Conservation (phyloP, 2,113 vertebrate genomes). For the Taurulus bubalis region DNA sequence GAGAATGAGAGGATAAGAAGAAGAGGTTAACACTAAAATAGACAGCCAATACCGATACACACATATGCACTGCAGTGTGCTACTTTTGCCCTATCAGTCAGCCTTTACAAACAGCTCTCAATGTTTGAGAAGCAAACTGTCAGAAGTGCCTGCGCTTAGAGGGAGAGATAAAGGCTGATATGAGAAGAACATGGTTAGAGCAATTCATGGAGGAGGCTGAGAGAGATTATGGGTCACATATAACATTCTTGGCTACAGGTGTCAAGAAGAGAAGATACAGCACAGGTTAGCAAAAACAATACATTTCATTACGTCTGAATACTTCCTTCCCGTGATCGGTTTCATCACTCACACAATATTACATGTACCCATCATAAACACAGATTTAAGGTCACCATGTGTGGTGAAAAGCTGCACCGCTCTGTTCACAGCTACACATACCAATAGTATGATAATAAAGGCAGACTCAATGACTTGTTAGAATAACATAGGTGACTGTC, state of each 20-base stretch:
- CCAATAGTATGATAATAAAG: background rate
- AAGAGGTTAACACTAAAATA: conserved; percentile 55
- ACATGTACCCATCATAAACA: background rate
- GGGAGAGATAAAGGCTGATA: conserved; percentile 5
- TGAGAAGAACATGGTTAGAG: background rate
- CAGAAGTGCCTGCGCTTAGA: background rate
- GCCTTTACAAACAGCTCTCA: conserved; percentile 32
- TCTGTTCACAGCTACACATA: no score
- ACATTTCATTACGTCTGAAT: background rate
- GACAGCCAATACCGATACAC: conserved; percentile 19
- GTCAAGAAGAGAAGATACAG: background rate
- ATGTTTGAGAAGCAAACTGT: conserved; percentile 20
- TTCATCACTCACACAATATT: background rate
- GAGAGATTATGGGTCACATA: conserved; percentile 4
- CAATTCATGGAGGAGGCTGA: background rate
- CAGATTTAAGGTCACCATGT: background rate
- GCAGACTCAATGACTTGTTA: background rate
- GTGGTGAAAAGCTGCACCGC: no score
- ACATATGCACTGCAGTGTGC: background rate
- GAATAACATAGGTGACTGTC: background rate
- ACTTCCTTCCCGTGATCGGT: background rate
- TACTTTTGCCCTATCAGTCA: conserved; percentile 19
- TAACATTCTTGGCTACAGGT: background rate
- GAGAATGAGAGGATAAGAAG: conserved; percentile 48
- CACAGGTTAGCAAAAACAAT: background rate